These are phyloP conservation scores for Leucosticte australis DNA, from an alignment of 2,113 vertebrate genomes.

Conservation along the genomic window DNA sequence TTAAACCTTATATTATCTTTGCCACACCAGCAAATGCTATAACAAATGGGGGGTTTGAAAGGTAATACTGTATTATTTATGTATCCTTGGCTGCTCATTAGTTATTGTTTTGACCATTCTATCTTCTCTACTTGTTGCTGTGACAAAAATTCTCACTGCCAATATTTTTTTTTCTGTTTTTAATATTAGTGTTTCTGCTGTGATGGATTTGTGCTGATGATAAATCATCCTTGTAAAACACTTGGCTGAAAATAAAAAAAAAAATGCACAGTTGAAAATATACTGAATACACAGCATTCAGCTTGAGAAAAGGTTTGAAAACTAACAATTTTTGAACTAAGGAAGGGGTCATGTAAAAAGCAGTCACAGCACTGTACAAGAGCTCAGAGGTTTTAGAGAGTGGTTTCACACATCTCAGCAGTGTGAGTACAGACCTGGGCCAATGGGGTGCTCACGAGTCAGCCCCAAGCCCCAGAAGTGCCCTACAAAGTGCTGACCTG, in stretches of 20 bases:
- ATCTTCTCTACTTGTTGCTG: background rate
- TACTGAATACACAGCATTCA: background rate
- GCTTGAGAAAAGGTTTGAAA: background rate
- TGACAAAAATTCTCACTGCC: background rate
- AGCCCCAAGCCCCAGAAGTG: background rate
- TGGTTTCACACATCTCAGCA: background rate
- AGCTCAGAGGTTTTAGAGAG: background rate
- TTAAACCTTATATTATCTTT: background rate
- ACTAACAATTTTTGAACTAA: background rate
- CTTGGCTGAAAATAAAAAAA: background rate
- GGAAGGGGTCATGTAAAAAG: background rate
- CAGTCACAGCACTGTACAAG: rapidly evolving
- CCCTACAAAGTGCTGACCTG: background rate
- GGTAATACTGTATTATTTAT: background rate
- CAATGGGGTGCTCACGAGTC: too few species aligned
- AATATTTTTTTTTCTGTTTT: background rate
- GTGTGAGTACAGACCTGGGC: background rate
- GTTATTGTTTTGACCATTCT: background rate
- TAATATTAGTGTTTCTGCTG: background rate
- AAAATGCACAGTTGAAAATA: background rate
- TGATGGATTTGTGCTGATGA: background rate
- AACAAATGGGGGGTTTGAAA: background rate
- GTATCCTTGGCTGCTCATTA: background rate
- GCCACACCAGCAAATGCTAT: background rate
- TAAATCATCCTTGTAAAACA: background rate